Base-by-base conservation (phyloP, 1,140 invertebrate genomes). In the Papilio polytes region DNA sequence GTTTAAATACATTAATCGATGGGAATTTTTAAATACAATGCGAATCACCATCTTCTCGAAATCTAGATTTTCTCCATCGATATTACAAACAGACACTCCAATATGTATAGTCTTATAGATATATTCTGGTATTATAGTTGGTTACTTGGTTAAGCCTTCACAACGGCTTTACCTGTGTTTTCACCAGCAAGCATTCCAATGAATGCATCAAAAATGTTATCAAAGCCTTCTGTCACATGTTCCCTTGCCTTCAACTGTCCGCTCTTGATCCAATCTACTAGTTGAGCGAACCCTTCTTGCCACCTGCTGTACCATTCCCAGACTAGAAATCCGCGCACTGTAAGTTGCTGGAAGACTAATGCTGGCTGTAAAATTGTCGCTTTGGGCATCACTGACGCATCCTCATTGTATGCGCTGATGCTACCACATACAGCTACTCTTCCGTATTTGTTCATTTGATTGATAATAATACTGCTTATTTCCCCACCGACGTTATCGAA, bases 401-500 rank as follows among this genome's bases (percentile, higher is more conserved):
- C 80, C 8, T 89, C 88, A 74, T 94, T 95, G 83, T 95, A 95
- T 0, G 85, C 70, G 22, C 91, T 89, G 77, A 96, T 96, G 36
- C 94, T 92, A n/a, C 96, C 96, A 84, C 96, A 97, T 0, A 96
- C 92, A 1, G 96, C 88, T 36, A 97, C 90, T 74, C 96, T 86
- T 4, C 96, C 96, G 80, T 85, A 93, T 0, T 78, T 44, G 44
- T 94, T 96, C 96, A 97, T 97, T 72, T 96, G 95, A 44, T 94
- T 90, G 15, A 96, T 90, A 12, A 97, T 94, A 10, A 85, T 87
- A 59, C 88, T 94, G 51, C 96, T 96, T 31, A 97, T 94, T 80
- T 96, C 96, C 7, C 97, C 97, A 13, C 97, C 97, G 41, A 97
- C 96, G 94, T 96, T 90, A 66, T 94, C 91, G 80, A 91, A 94